These are phyloP conservation scores for Diplogasteroides magnus DNA, from an alignment of 1,140 invertebrate species.

Conservation along the genomic window DNA sequence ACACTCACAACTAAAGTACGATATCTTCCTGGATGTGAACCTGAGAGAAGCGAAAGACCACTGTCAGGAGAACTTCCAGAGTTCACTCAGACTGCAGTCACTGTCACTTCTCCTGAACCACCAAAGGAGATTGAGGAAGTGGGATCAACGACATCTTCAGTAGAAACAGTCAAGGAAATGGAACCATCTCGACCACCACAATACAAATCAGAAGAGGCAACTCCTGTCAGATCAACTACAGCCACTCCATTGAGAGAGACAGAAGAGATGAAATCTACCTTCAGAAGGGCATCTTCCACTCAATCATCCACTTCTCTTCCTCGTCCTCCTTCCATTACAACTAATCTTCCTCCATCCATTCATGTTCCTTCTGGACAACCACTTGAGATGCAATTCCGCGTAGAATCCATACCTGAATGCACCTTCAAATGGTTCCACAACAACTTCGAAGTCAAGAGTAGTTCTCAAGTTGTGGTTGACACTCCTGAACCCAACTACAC, in stretches of 20 bases:
- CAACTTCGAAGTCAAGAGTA: conserved; percentile 43
- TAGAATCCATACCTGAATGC: conserved; percentile 19
- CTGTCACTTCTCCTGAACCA: conserved; percentile 22
- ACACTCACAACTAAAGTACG: conserved; percentile 7
- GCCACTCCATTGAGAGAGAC: neutral
- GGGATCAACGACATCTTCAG: conserved; percentile 9
- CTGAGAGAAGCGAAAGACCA: neutral
- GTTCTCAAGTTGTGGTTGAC: conserved; percentile 22
- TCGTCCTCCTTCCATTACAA: conserved; percentile 23
- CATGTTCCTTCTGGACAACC: conserved; percentile 35
- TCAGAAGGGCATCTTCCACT: neutral
- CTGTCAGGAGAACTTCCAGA: conserved; percentile 12
- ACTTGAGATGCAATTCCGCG: conserved; percentile 25
- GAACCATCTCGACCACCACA: neutral
- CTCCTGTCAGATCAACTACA: neutral
- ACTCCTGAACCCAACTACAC: conserved; percentile 25
- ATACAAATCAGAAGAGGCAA: neutral
- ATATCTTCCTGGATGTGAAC: neutral
- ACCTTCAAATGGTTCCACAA: conserved; percentile 42
- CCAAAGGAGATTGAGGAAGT: conserved; percentile 25
- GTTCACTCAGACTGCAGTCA: conserved; percentile 28
- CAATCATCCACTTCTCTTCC: conserved; percentile 12
- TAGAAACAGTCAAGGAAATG: conserved; percentile 9
- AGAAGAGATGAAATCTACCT: neutral
- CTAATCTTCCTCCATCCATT: conserved; percentile 20